phyloP scores from a whole-genome alignment of 2,888 invertebrate genomes.

The Amblyjoppa fuscipennis region DNA sequence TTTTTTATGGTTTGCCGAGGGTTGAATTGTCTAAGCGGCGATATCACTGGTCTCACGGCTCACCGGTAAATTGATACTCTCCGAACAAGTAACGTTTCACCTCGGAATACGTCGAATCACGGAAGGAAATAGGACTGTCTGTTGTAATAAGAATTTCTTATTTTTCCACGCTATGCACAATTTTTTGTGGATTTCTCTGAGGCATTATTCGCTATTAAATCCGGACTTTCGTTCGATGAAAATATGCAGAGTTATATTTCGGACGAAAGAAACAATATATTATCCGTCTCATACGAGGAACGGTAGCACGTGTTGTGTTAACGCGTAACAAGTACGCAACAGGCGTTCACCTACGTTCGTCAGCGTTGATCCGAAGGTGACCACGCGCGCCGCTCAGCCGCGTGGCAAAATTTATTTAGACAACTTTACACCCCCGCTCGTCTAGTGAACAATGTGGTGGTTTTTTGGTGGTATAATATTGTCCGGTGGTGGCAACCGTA shows the following conservation, averaged over 20 bases:
- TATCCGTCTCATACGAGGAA: not conserved
- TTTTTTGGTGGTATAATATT: constrained; percentile 17
- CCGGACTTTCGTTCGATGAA: not conserved
- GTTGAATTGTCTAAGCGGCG: not conserved
- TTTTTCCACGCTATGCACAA: not conserved
- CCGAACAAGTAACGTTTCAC: not conserved
- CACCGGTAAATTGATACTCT: not conserved
- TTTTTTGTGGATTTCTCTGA: not conserved
- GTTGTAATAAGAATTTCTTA: not conserved
- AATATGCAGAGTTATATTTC: not conserved
- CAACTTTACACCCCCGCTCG: constrained; percentile 21
- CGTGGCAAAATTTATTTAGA: constrained; percentile 43
- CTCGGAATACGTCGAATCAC: not conserved
- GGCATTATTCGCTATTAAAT: not conserved
- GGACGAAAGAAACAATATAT: not conserved
- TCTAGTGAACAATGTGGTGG: not conserved
- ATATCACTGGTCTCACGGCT: not conserved
- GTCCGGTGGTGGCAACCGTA: constrained; percentile 48
- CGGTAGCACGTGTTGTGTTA: constrained; percentile 53
- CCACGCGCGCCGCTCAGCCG: constrained; percentile 10
- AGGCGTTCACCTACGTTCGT: constrained; percentile 64
- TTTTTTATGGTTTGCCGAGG: not conserved
- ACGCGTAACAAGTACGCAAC: constrained; percentile 60
- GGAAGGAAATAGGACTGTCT: not conserved
- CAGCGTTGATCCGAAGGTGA: constrained; percentile 35